A percentile compares a stretch with the other conserved stretches of the same genome.
Conservation (phyloP, 2,888 invertebrate species). For the Tenthredo livida region DNA sequence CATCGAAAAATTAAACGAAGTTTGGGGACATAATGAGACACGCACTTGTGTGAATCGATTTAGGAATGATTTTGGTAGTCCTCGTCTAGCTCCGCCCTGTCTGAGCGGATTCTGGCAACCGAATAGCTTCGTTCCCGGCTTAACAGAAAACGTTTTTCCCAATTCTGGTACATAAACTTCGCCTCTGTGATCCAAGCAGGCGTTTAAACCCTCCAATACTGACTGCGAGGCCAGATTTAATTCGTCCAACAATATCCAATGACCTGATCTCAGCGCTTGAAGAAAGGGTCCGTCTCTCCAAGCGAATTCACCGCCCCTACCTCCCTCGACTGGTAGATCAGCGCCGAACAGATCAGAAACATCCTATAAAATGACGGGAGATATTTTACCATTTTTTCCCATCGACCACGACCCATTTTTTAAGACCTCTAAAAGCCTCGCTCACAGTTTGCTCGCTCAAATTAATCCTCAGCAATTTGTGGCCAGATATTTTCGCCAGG, state of each 20-base stretch:
- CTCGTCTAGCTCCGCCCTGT: conserved; percentile 97
- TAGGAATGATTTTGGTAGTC: conserved; percentile 96
- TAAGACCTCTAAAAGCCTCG: conserved; percentile 56
- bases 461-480: conserved; percentile 94
- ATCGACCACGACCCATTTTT: neutral
- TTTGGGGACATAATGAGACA: neutral
- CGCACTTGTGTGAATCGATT: conserved; percentile 96
- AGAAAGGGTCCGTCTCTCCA: conserved; percentile 98
- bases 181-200: conserved; percentile 98
- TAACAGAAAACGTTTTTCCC: conserved; percentile 90
- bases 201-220: conserved; percentile 98
- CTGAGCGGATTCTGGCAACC: conserved; percentile 98
- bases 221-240: conserved; percentile 99
- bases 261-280: conserved; percentile 93
- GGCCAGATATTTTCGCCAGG: conserved; percentile 90
- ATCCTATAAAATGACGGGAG: conserved; percentile 82
- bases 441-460: conserved; percentile 98
- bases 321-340: conserved; percentile 96
- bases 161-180: conserved; percentile 98
- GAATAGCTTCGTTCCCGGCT: conserved; percentile 91
- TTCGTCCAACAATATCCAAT: conserved; percentile 99
- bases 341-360: conserved; percentile 98
- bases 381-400: neutral
- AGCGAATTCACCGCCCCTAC: conserved; percentile 90
- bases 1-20: no score